These are phyloP conservation scores for Amniataba percoides DNA, from an alignment of 2,797 vertebrate species.

Conservation along the genomic window DNA sequence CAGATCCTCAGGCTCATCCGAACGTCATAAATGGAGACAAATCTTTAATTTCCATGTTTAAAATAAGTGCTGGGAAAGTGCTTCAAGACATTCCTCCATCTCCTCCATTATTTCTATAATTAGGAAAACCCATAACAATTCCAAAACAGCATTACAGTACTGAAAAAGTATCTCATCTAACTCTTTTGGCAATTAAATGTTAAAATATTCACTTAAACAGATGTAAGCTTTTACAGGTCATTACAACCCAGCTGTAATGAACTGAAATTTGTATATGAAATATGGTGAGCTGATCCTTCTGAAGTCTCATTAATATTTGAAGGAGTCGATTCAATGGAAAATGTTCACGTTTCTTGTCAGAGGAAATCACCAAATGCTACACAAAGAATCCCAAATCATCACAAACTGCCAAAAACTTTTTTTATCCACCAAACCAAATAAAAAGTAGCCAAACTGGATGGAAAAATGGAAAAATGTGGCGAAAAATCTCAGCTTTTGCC, in stretches of 20 bases:
- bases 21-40: not conserved
- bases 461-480: slow-evolving; percentile 5
- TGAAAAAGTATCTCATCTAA: not conserved
- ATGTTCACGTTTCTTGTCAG: not conserved
- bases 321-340: not conserved
- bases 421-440: not conserved
- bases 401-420: not conserved
- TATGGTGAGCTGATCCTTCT: not conserved
- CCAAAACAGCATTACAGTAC: not conserved
- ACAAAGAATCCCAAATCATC: not conserved
- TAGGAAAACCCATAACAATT: not conserved
- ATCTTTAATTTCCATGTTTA: not conserved
- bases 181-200: not conserved
- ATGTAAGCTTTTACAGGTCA: not conserved
- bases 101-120: not conserved
- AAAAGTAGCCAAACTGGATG: not conserved
- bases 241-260: not conserved
- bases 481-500: slow-evolving; percentile 7
- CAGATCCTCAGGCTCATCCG: not conserved
- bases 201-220: not conserved
- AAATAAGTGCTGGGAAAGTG: not conserved
- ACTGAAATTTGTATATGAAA: slow-evolving; percentile 1
- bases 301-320: not conserved
- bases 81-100: not conserved
- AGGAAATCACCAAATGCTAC: not conserved